Evolutionary conservation across 1,140 invertebrate species (phyloP).

Genomic region (Dinothrombium tinctorium): DNA sequence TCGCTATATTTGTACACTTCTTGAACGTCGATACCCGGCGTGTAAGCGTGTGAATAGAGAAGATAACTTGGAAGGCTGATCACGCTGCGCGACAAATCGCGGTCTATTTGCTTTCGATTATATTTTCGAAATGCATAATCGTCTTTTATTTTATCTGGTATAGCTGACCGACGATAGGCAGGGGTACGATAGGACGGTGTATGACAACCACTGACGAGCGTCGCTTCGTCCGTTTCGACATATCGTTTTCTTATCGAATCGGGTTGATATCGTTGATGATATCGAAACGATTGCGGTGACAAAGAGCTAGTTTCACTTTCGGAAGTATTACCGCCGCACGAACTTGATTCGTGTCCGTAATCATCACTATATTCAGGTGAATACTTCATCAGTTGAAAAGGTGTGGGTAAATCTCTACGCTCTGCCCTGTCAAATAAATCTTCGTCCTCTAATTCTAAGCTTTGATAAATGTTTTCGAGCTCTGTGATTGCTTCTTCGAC

Average conservation of each 20-base stretch:
- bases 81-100: background rate
- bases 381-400: constrained; percentile 17
- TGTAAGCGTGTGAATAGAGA: constrained; percentile 37
- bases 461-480: constrained; percentile 52
- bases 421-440: constrained; percentile 50
- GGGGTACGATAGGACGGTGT: constrained; percentile 17
- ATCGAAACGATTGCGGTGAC: too few relatives aligned
- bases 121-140: constrained; percentile 53
- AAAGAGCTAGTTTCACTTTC: too few relatives aligned
- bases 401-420: constrained; percentile 38
- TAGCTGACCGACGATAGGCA: constrained; percentile 20
- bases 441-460: constrained; percentile 45
- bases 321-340: too few relatives aligned
- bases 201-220: too few relatives aligned
- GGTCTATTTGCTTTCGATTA: constrained; percentile 20
- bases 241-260: too few relatives aligned
- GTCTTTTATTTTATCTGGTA: constrained; percentile 39
- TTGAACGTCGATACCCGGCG: constrained; percentile 15
- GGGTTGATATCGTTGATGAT: too few relatives aligned
- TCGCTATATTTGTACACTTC: background rate
- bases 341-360: too few relatives aligned
- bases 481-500: constrained; percentile 25
- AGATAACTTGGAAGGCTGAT: constrained; percentile 44
- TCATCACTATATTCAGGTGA: too few relatives aligned
- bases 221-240: too few relatives aligned